These are phyloP conservation scores for Scaptodrosophila latifasciaeformis DNA, from an alignment of 2,888 invertebrate genomes.

Conservation along the genomic window DNA sequence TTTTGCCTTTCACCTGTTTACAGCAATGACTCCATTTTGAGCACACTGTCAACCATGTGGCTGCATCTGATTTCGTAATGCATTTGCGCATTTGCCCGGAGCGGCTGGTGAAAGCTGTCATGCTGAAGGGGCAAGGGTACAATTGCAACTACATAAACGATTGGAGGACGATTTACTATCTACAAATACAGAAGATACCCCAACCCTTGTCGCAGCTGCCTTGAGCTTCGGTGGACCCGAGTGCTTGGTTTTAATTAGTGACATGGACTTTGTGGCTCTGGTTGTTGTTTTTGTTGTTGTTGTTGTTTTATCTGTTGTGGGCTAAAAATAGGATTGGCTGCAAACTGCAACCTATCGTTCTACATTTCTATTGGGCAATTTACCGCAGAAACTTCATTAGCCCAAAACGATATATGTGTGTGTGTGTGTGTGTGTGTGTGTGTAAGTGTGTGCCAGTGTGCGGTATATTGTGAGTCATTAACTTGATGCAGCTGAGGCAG, in stretches of 20 bases:
- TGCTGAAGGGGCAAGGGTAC: conserved; percentile 30
- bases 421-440: conserved; percentile 18
- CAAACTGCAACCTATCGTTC: conserved; percentile 5
- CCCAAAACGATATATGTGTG: conserved; percentile 17
- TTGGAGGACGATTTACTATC: no score
- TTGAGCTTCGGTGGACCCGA: no score
- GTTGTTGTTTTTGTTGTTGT: no score
- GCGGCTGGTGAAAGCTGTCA: conserved; percentile 39
- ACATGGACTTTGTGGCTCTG: no score
- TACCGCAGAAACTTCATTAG: conserved; percentile 59
- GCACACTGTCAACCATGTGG: no score
- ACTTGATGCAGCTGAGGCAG: conserved; percentile 41
- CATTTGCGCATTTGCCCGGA: conserved; percentile 45
- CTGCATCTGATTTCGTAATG: conserved; percentile 64
- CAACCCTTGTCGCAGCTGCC: not conserved
- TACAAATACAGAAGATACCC: no score
- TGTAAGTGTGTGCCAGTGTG: conserved; percentile 18
- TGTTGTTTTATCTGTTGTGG: conserved; percentile 27
- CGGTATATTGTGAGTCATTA: conserved; percentile 60
- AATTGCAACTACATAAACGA: no score
- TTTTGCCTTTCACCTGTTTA: conserved; percentile 21
- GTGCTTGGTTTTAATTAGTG: conserved; percentile 72
- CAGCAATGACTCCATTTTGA: no score
- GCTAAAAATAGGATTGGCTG: conserved; percentile 15
- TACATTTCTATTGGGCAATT: conserved; percentile 67